These are phyloP conservation scores for Sabatieria punctata DNA, from an alignment of 2,888 invertebrate species.

Conservation along the genomic window DNA sequence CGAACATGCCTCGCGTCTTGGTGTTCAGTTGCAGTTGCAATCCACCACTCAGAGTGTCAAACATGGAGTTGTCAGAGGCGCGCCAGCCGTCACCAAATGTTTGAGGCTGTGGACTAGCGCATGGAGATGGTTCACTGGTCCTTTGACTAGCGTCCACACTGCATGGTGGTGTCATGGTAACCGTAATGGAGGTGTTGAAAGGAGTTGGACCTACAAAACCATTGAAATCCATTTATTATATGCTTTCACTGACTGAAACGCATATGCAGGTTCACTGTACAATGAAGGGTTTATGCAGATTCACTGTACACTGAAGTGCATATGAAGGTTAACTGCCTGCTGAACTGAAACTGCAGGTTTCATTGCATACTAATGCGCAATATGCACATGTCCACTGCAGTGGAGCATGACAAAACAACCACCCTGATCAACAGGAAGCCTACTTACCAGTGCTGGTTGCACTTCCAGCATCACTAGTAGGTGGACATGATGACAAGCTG, in stretches of 20 bases:
- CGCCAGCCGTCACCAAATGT: conserved; percentile 34
- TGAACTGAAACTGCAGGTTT: too few species aligned
- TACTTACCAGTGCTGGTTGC: conserved; percentile 5
- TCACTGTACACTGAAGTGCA: background rate
- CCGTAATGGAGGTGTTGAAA: background rate
- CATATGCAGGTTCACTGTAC: background rate
- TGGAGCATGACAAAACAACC: too few species aligned
- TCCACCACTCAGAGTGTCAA: conserved; percentile 12
- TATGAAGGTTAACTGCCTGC: too few species aligned
- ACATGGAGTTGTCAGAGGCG: conserved; percentile 33
- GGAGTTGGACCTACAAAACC: background rate
- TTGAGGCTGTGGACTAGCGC: conserved; percentile 8
- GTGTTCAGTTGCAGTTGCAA: too few species aligned
- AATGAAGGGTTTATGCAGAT: too few species aligned
- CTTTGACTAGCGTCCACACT: conserved; percentile 1
- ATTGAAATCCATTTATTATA: too few species aligned
- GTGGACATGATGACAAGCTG: conserved; percentile 22
- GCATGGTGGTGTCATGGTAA: conserved; percentile 1
- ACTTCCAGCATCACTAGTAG: conserved; percentile 8
- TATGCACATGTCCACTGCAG: too few species aligned
- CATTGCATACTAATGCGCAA: too few species aligned
- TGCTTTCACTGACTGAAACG: background rate
- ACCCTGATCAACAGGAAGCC: too few species aligned
- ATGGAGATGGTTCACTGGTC: too few species aligned
- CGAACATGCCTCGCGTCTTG: conserved; percentile 10